A percentile compares a stretch with the other conserved stretches of the same genome.
Conservation (phyloP, 2,113 vertebrate genomes). For the Odocoileus hemionus region DNA sequence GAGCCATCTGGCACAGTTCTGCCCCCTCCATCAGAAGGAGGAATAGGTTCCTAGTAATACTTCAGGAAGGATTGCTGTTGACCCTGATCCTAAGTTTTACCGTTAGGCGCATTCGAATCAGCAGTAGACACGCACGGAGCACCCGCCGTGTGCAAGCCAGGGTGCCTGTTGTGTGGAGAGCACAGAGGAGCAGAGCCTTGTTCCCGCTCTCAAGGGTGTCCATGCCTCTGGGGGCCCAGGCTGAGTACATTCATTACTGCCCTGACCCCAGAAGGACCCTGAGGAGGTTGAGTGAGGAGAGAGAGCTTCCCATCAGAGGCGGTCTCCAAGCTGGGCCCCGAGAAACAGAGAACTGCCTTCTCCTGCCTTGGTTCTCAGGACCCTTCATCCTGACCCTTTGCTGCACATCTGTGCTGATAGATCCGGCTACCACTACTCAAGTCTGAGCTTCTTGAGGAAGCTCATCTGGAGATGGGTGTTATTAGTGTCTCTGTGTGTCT, state of each 20-base stretch:
- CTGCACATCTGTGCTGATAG: background rate
- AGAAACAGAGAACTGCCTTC: background rate
- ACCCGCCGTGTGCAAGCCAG: too few species aligned
- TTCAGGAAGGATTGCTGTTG: background rate
- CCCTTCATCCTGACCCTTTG: background rate
- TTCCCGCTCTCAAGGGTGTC: background rate
- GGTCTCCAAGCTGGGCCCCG: background rate
- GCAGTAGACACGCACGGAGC: background rate
- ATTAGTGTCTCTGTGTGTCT: background rate
- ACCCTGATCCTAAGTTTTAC: background rate
- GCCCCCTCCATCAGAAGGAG: background rate
- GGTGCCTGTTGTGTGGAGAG: rapidly evolving
- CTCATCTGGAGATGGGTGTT: background rate
- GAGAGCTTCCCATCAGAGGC: rapidly evolving
- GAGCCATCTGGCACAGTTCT: background rate
- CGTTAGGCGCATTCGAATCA: rapidly evolving
- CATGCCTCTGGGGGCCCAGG: too few species aligned
- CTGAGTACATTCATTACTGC: background rate
- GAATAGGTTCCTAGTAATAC: background rate
- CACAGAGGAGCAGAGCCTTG: background rate
- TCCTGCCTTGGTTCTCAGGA: background rate
- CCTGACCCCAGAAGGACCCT: background rate
- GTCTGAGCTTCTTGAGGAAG: background rate
- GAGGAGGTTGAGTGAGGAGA: background rate
- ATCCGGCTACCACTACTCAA: background rate